A percentile compares a stretch with the other conserved stretches of the same genome.
These are phyloP conservation scores for Heliconius himera DNA, from an alignment of 1,140 invertebrate species.

Conservation along the genomic window DNA sequence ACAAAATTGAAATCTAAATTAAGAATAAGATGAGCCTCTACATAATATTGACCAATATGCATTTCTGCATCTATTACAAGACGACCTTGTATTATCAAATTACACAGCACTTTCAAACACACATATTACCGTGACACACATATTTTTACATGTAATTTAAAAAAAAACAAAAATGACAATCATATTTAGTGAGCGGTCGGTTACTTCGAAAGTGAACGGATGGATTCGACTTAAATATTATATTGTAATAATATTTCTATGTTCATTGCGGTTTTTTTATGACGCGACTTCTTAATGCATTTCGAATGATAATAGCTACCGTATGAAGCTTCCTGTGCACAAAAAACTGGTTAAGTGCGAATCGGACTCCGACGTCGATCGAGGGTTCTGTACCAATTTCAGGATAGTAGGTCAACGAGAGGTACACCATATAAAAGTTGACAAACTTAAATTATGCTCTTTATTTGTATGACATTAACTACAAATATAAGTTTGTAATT, in stretches of 20 bases:
- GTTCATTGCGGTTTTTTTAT: background rate
- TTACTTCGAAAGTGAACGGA: constrained; percentile 17
- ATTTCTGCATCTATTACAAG: background rate
- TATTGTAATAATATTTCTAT: background rate
- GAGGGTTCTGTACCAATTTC: too few relatives aligned
- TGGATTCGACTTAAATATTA: background rate
- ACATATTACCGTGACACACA: constrained; percentile 24
- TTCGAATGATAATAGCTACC: background rate
- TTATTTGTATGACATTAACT: too few relatives aligned
- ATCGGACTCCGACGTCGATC: too few relatives aligned
- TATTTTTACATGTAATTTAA: constrained; percentile 21
- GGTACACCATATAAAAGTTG: too few relatives aligned
- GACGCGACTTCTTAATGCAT: background rate
- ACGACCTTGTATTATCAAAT: constrained; percentile 26
- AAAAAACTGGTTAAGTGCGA: background rate
- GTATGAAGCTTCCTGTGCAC: background rate
- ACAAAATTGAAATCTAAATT: background rate
- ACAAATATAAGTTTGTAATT: too few relatives aligned
- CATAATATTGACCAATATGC: background rate
- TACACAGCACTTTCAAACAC: constrained; percentile 21
- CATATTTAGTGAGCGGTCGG: constrained; percentile 7
- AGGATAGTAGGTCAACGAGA: too few relatives aligned
- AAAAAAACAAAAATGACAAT: constrained; percentile 22
- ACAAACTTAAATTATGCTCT: too few relatives aligned
- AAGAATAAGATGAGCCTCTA: background rate